These are phyloP conservation scores for Drosophila recens DNA, from an alignment of 2,888 invertebrate genomes.

Conservation along the genomic window DNA sequence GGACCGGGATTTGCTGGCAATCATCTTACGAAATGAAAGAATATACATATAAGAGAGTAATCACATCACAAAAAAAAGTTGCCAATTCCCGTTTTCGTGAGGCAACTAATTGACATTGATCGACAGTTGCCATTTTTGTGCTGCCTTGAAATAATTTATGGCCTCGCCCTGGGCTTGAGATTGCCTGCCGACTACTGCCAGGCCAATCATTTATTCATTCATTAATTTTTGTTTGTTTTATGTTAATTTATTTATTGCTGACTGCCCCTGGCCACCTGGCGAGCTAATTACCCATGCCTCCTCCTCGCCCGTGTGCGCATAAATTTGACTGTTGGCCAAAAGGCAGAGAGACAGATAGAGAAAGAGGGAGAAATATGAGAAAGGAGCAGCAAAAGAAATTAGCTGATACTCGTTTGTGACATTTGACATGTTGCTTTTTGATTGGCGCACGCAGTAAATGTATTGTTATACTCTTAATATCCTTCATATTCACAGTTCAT, in stretches of 20 bases:
- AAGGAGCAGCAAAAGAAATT: constrained; percentile 48
- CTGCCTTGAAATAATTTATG: constrained; percentile 69
- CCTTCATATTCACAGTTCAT: constrained; percentile 67
- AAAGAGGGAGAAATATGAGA: neutral
- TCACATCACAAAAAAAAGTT: constrained; percentile 5
- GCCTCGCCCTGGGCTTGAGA: constrained; percentile 26
- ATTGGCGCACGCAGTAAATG: constrained; percentile 67
- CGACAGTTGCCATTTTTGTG: constrained; percentile 75
- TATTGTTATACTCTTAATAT: constrained; percentile 31
- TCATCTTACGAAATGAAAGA: constrained; percentile 28
- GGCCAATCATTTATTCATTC: constrained; percentile 78
- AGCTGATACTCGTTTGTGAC: constrained; percentile 56
- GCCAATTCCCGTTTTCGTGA: constrained; percentile 26
- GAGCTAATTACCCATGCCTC: constrained; percentile 68
- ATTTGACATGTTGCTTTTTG: constrained; percentile 78
- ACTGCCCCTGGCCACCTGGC: constrained; percentile 53
- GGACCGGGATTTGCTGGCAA: constrained; percentile 36
- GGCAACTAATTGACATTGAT: constrained; percentile 76
- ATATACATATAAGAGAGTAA: constrained; percentile 6
- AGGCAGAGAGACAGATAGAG: neutral
- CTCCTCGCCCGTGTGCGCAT: constrained; percentile 58
- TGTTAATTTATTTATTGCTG: constrained; percentile 79
- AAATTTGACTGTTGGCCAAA: constrained; percentile 53
- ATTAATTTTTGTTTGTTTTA: constrained; percentile 80
- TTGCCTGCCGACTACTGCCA: constrained; percentile 16